Conservation (phyloP, 2,113 vertebrate species). For the Nothocercus julius region DNA sequence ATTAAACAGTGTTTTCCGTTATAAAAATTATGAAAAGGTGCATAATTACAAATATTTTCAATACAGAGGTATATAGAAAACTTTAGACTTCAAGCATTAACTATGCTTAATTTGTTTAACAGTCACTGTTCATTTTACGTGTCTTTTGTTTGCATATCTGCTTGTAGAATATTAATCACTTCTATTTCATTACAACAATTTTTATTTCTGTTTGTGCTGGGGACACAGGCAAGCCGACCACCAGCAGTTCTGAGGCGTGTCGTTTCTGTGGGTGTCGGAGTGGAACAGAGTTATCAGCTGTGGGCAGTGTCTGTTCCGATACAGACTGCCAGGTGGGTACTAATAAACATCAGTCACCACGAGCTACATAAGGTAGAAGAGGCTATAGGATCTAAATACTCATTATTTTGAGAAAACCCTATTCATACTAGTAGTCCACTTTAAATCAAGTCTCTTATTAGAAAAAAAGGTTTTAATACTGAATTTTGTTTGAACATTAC, state of each 20-base stretch:
- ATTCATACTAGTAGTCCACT: background rate
- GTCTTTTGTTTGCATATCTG: background rate
- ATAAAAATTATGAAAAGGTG: background rate
- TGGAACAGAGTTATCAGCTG: constrained; percentile 94
- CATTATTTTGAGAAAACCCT: background rate
- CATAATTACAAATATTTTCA: background rate
- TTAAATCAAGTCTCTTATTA: background rate
- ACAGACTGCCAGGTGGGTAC: constrained; percentile 91
- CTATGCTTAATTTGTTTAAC: background rate
- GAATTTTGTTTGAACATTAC: background rate
- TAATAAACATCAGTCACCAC: background rate
- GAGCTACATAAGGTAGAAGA: background rate
- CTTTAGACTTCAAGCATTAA: background rate
- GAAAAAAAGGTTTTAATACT: background rate
- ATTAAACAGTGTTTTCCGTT: background rate
- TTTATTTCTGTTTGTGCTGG: background rate
- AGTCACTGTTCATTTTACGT: background rate
- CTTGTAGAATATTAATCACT: background rate
- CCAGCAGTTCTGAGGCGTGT: constrained; percentile 95
- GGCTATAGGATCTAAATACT: background rate
- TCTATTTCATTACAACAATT: background rate
- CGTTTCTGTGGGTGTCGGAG: constrained; percentile 97
- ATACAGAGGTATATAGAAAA: background rate
- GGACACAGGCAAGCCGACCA: constrained; percentile 90
- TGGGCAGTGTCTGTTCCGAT: constrained; percentile 96